Conservation (phyloP, 2,113 vertebrate genomes). For the Syngnathus floridae region DNA sequence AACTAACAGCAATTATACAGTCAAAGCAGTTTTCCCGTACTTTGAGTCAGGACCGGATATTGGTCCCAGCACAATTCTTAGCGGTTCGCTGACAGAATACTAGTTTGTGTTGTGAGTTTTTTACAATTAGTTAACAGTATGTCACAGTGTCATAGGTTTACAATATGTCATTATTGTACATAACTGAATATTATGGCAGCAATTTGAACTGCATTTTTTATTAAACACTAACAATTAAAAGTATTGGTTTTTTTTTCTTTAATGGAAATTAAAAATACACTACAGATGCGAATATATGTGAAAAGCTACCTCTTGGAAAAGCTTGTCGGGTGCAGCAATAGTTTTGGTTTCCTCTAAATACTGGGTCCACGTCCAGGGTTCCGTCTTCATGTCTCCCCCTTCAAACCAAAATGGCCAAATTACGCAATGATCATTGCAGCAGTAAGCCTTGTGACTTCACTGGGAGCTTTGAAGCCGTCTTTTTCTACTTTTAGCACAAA, state of each 20-base stretch:
- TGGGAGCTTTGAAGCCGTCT: not conserved
- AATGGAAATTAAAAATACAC: not conserved
- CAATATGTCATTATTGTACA: too few species aligned
- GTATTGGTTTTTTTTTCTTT: not conserved
- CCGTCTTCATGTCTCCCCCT: constrained; percentile 79
- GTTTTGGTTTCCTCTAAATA: constrained; percentile 90
- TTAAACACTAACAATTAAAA: not conserved
- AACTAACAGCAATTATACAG: too few species aligned
- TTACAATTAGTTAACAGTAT: not conserved
- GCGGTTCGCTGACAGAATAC: too few species aligned
- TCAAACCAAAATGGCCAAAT: constrained; percentile 29
- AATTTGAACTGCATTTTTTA: too few species aligned
- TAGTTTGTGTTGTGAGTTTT: too few species aligned
- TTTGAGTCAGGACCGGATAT: too few species aligned
- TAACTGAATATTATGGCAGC: too few species aligned
- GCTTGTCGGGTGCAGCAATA: constrained; percentile 81
- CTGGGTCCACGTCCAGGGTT: constrained; percentile 86
- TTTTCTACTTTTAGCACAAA: constrained; percentile 1
- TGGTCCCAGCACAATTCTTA: too few species aligned
- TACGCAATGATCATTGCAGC: not conserved
- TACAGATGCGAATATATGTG: not conserved
- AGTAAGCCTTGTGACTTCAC: not conserved
- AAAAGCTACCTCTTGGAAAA: constrained; percentile 86
- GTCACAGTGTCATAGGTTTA: too few species aligned
- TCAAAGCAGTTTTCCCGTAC: too few species aligned